Percentiles rank a stretch among this genome's conserved stretches.
These are phyloP conservation scores for Arrhopalites spinosus DNA, from an alignment of 2,888 invertebrate species.

Conservation along the genomic window DNA sequence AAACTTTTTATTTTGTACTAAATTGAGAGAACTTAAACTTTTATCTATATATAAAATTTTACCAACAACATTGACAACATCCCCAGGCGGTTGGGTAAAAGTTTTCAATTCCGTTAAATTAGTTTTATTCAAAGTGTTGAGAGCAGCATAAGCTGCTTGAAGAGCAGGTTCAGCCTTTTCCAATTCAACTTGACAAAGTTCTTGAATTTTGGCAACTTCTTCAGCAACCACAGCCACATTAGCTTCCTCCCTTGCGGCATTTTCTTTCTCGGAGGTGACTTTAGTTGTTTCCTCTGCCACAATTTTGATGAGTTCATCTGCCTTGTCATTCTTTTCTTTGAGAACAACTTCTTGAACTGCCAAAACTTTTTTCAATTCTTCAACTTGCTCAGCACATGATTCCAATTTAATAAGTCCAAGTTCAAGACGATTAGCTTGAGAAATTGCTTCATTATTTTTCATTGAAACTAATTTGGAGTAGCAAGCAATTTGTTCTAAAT, in stretches of 20 bases:
- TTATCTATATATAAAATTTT: conserved; percentile 43
- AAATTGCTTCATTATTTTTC: conserved; percentile 81
- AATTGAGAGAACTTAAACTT: too few species aligned
- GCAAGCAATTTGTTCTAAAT: conserved; percentile 91
- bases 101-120: conserved; percentile 96
- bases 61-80: conserved; percentile 87
- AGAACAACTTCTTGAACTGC: conserved; percentile 92
- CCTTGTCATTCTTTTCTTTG: conserved; percentile 93
- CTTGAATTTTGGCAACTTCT: conserved; percentile 90
- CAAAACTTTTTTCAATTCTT: conserved; percentile 85
- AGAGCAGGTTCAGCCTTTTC: conserved; percentile 94
- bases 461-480: conserved; percentile 84
- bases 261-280: conserved; percentile 86
- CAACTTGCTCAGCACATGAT: conserved; percentile 89
- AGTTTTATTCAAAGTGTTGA: conserved; percentile 90
- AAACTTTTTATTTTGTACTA: too few species aligned
- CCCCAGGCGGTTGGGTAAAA: conserved; percentile 94
- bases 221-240: conserved; percentile 91
- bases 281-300: conserved; percentile 96
- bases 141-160: conserved; percentile 88
- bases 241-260: conserved; percentile 92
- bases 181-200: conserved; percentile 87
- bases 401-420: conserved; percentile 91
- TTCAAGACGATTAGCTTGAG: conserved; percentile 83
- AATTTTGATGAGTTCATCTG: conserved; percentile 86